Percentiles rank a stretch among this genome's conserved stretches.
Evolutionary conservation across 2,797 vertebrate genomes (phyloP).

Genomic region (Megalops cyprinoides): DNA sequence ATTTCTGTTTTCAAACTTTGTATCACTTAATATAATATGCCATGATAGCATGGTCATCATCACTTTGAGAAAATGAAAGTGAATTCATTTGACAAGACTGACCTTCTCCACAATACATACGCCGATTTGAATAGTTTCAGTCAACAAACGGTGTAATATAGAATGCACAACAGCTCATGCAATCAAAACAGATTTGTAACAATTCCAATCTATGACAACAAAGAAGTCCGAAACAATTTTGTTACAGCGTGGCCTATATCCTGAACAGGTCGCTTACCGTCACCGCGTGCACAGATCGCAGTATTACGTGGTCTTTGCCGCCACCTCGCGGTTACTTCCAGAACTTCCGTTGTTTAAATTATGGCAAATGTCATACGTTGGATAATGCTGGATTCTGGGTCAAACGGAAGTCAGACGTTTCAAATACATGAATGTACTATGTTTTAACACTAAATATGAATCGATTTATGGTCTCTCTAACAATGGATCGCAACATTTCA

Average conservation of each 20-base stretch:
- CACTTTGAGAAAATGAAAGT: no score
- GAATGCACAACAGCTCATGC: no score
- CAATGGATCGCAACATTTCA: neutral
- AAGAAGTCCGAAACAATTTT: no score
- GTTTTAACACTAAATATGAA: neutral
- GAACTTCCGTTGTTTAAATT: neutral
- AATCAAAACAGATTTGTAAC: no score
- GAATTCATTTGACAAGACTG: no score
- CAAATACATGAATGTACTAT: neutral
- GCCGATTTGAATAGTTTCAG: no score
- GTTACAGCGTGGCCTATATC: constrained; percentile 38
- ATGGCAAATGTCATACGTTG: neutral
- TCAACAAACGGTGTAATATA: no score
- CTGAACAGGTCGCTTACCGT: neutral
- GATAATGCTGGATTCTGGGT: neutral
- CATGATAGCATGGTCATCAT: no score
- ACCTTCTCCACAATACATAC: no score
- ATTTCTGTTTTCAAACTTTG: no score
- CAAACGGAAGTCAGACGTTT: neutral
- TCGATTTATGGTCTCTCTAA: neutral
- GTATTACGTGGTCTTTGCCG: constrained; percentile 58
- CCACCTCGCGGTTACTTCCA: constrained; percentile 48
- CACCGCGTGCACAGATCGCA: neutral
- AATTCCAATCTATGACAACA: no score
- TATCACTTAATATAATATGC: no score